Conservation (phyloP, 2,113 vertebrate genomes). For the Craseonycteris thonglongyai region DNA sequence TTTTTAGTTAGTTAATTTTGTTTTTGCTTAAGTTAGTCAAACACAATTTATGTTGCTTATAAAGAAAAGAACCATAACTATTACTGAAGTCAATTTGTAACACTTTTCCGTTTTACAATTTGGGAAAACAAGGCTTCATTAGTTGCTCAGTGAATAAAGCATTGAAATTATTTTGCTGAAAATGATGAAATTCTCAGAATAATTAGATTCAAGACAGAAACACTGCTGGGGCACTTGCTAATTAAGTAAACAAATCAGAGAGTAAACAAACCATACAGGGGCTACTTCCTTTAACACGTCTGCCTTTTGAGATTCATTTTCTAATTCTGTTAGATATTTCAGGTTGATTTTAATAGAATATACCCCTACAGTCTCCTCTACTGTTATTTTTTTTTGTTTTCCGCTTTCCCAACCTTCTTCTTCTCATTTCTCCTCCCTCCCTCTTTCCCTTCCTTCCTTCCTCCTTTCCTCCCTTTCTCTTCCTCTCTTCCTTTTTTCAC, state of each 20-base stretch:
- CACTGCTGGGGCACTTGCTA: slow-evolving; percentile 25
- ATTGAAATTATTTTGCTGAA: slow-evolving; percentile 44
- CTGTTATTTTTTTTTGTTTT: too few relatives aligned
- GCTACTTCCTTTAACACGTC: not conserved
- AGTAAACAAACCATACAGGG: slow-evolving; percentile 14
- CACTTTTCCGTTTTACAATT: not conserved
- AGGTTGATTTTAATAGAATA: too few relatives aligned
- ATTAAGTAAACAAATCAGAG: slow-evolving; percentile 42
- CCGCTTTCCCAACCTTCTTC: too few relatives aligned
- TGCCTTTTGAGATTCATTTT: slow-evolving; percentile 5
- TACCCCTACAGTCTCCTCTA: too few relatives aligned
- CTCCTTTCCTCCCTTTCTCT: too few relatives aligned
- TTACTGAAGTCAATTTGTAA: slow-evolving; percentile 32
- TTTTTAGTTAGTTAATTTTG: not conserved
- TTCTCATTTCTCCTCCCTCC: too few relatives aligned
- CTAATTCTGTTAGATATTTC: too few relatives aligned
- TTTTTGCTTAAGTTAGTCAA: not conserved
- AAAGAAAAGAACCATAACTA: not conserved
- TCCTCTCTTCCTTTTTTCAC: too few relatives aligned
- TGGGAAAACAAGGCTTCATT: slow-evolving; percentile 45
- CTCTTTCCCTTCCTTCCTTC: too few relatives aligned
- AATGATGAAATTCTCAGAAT: slow-evolving; percentile 43
- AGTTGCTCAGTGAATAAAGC: slow-evolving; percentile 48
- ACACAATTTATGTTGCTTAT: slow-evolving; percentile 12
- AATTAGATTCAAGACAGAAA: slow-evolving; percentile 46